Conservation (phyloP, 2,113 vertebrate species). For the Prolemur simus region DNA sequence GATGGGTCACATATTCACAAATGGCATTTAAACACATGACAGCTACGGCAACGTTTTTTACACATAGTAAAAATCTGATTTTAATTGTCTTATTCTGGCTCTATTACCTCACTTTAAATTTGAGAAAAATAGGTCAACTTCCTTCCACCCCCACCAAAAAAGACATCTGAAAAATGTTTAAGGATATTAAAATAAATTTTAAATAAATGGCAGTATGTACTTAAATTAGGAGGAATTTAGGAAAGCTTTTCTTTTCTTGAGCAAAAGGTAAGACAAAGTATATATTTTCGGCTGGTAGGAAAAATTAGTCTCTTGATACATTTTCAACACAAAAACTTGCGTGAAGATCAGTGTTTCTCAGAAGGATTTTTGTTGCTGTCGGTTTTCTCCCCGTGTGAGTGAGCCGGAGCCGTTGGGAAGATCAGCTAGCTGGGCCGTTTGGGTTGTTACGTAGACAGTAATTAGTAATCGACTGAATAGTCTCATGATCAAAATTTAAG, state of each 20-base stretch:
- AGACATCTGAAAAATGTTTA: neutral
- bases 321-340: neutral
- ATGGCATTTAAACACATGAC: neutral
- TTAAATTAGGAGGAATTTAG: conserved; percentile 22
- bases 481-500: neutral
- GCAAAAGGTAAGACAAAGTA: neutral
- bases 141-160: neutral
- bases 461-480: fast-evolving
- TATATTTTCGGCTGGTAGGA: neutral
- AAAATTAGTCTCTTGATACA: neutral
- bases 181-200: neutral
- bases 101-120: neutral
- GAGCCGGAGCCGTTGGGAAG: neutral
- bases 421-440: neutral
- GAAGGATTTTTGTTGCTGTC: neutral
- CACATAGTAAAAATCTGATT: neutral
- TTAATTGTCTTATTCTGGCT: neutral
- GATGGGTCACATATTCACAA: neutral
- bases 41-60: neutral
- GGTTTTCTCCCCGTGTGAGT: fast-evolving
- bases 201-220: neutral
- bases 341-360: neutral
- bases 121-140: neutral
- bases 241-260: neutral
- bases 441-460: neutral